These are phyloP conservation scores for Euleptes europaea DNA, from an alignment of 2,113 vertebrate genomes.

Conservation along the genomic window DNA sequence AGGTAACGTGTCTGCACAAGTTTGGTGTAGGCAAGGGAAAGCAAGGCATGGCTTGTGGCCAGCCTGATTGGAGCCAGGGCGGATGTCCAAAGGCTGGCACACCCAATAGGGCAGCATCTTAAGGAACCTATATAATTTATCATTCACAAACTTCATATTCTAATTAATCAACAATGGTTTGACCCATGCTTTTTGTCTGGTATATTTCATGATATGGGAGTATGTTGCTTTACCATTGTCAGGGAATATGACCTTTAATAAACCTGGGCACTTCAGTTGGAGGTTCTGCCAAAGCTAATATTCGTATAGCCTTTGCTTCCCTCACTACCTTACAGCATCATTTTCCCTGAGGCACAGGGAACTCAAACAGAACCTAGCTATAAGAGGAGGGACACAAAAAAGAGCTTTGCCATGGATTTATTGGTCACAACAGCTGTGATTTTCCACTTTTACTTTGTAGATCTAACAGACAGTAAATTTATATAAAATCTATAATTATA, in stretches of 20 bases:
- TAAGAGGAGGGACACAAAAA: neutral
- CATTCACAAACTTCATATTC: too few species aligned
- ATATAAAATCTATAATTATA: too few species aligned
- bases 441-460: neutral
- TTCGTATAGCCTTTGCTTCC: constrained; percentile 1
- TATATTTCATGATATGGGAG: too few species aligned
- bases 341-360: constrained; percentile 1
- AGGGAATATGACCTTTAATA: constrained; percentile 19
- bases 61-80: too few species aligned
- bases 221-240: neutral
- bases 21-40: too few species aligned
- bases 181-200: too few species aligned
- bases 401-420: neutral
- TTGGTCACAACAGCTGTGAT: neutral
- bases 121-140: too few species aligned
- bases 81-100: too few species aligned
- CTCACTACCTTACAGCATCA: constrained; percentile 4
- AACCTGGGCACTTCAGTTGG: neutral
- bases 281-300: constrained; percentile 18
- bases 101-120: too few species aligned
- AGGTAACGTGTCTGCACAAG: too few species aligned
- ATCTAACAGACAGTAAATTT: neutral
- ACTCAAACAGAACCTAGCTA: constrained; percentile 1
- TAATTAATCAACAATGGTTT: too few species aligned
- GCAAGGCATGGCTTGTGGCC: too few species aligned